Base-by-base conservation (phyloP, 2,113 vertebrate species). In the Turnix velox region DNA sequence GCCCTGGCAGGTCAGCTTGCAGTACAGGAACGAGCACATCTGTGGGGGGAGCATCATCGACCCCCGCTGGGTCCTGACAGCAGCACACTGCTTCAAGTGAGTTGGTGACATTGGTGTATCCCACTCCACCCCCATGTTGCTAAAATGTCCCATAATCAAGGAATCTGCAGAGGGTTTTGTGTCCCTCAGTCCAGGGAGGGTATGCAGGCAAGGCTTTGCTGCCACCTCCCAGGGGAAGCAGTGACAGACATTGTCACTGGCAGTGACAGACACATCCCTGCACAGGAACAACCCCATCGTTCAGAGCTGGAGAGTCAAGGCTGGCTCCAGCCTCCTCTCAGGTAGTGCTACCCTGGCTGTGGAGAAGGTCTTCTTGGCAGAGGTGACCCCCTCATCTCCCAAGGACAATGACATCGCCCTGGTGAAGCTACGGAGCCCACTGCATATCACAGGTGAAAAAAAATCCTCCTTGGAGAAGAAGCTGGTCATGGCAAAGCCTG, bases 1-100 rank as follows among this genome's bases (percentile, higher is more conserved):
- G 98, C 99, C 99, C 0, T 99, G 99, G 99, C 99, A 99, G 96
- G 98, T 99, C 80, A 99, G 99, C 86, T 33, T 99, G 94, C 98
- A 98, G 96, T 97, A 97, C 83, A 74, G 93, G 25, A 97, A 91
- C 6, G 97, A 98, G 16, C 99, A 99, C 65, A 81, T 97, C 55
- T 99, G 99, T 14, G 99, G 99, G 7, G 99, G 98, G 12, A 98
- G 98, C n/a, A 96, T 99, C 94, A 95, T 99, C 79, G 97, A 97
- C 15, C 95, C 97, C 1, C 45, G 61, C 18, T 98, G 98, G 98
- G 96, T 98, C 6, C 94, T 98, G 88, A 98, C 98, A 3, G 98
- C 98, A 0, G 98, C 98, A 1, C 98, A 99, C 95, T 99, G 98
- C 95, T 99, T 99, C 82, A 93, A 86, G 98, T 98, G 93, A 97